Conservation (phyloP, 2,888 invertebrate species). For the Uropetala carovei region DNA sequence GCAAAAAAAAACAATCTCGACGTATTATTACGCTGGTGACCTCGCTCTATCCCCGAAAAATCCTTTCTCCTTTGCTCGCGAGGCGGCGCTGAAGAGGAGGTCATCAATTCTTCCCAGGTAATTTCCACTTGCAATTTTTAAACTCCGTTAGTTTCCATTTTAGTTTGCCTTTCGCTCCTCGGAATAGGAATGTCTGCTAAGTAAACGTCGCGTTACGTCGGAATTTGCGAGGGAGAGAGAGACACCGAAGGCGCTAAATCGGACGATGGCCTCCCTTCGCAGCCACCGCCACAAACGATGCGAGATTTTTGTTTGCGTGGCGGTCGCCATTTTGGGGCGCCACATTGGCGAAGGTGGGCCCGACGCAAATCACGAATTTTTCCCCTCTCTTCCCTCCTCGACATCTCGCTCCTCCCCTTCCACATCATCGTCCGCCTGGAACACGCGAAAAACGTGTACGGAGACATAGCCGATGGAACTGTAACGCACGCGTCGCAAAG, state of each 20-base stretch:
- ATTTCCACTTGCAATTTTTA: neutral
- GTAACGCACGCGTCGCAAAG: too few species aligned
- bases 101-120: neutral
- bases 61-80: neutral
- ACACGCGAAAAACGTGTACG: too few species aligned
- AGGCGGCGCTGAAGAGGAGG: neutral
- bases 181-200: constrained; percentile 4
- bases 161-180: neutral
- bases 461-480: too few species aligned
- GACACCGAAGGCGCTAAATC: neutral
- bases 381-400: neutral
- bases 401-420: neutral
- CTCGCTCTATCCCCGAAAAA: constrained; percentile 3
- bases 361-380: neutral
- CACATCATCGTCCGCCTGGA: too few species aligned
- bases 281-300: neutral
- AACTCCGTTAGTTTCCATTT: neutral
- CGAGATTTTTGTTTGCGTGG: constrained; percentile 42
- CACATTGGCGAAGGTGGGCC: constrained; percentile 22
- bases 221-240: neutral
- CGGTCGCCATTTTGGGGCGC: constrained; percentile 52
- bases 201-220: neutral
- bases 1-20: neutral
- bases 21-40: neutral
- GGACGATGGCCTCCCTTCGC: constrained; percentile 24